A percentile compares a stretch with the other conserved stretches of the same genome.
Evolutionary conservation across 2,113 vertebrate genomes (phyloP).

Genomic region (Ctenodactylus gundi): DNA sequence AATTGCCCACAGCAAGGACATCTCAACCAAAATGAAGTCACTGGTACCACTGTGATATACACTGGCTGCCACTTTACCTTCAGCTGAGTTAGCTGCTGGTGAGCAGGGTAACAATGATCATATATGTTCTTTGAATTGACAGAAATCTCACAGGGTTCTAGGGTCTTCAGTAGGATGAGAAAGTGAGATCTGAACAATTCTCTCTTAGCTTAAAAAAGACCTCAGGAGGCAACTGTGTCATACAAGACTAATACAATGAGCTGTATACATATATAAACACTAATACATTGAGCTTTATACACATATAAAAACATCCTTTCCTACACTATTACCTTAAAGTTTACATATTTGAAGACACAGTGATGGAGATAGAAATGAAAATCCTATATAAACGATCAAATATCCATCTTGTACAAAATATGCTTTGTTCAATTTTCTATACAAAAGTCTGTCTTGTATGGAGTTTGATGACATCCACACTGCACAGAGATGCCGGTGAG

Average conservation of each 20-base stretch:
- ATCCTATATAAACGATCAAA: slow-evolving; percentile 55
- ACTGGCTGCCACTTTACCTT: not conserved
- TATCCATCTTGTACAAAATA: slow-evolving; percentile 73
- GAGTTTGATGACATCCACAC: not conserved
- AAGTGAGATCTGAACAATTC: not conserved
- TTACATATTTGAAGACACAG: slow-evolving; percentile 60
- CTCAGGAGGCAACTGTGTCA: not conserved
- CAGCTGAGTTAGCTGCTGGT: not conserved
- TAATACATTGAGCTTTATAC: slow-evolving; percentile 39
- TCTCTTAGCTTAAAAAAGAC: not conserved
- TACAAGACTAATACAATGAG: not conserved
- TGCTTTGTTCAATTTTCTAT: slow-evolving; percentile 62
- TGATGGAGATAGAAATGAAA: slow-evolving; percentile 55
- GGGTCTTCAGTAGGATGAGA: not conserved
- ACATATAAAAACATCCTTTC: slow-evolving; percentile 44
- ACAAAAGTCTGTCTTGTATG: not conserved
- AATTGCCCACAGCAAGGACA: not conserved
- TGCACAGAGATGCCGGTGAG: slow-evolving; percentile 66
- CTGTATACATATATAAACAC: slow-evolving; percentile 40
- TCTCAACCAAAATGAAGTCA: not conserved
- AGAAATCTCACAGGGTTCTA: not conserved
- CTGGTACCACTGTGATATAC: not conserved
- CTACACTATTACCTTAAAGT: not conserved
- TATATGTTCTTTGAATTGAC: not conserved
- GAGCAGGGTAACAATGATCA: not conserved